Conservation (phyloP, 2,113 vertebrate genomes). For the Vicugna pacos region DNA sequence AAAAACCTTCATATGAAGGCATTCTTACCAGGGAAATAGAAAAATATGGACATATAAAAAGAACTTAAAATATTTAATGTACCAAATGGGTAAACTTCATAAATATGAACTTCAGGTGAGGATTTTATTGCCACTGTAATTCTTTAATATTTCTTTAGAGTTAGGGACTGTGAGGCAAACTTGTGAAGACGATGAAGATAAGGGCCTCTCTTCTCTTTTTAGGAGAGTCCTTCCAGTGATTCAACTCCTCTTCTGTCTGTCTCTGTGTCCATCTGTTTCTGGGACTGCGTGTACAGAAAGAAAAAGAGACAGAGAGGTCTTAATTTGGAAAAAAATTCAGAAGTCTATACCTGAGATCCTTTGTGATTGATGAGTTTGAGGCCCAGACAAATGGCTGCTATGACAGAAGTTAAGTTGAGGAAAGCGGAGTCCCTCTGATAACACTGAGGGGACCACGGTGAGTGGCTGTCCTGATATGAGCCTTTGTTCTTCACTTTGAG, state of each 20-base stretch:
- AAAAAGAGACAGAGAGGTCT: not conserved
- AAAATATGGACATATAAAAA: not conserved
- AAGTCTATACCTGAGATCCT: not conserved
- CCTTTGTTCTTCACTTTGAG: not conserved
- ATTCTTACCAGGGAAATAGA: not conserved
- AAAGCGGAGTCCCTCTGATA: not conserved
- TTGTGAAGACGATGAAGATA: not conserved
- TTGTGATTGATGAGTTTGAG: not conserved
- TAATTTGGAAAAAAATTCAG: not conserved
- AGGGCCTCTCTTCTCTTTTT: not conserved
- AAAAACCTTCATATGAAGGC: not conserved
- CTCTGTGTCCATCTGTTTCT: not conserved
- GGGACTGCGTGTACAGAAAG: not conserved
- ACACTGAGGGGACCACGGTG: not conserved
- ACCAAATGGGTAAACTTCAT: not conserved
- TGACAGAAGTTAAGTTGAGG: not conserved
- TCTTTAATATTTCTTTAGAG: conserved; percentile 37
- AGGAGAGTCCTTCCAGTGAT: not conserved
- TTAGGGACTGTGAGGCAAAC: not conserved
- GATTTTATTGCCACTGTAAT: conserved; percentile 9
- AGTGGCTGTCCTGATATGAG: not conserved
- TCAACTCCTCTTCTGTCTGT: not conserved
- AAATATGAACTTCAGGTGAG: conserved; percentile 35
- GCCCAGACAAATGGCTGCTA: not conserved
- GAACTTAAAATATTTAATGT: conserved; percentile 13